These are phyloP conservation scores for Echinometra lucunter DNA, from an alignment of 53 echinoderm and acorn worm genomes.

Conservation along the genomic window DNA sequence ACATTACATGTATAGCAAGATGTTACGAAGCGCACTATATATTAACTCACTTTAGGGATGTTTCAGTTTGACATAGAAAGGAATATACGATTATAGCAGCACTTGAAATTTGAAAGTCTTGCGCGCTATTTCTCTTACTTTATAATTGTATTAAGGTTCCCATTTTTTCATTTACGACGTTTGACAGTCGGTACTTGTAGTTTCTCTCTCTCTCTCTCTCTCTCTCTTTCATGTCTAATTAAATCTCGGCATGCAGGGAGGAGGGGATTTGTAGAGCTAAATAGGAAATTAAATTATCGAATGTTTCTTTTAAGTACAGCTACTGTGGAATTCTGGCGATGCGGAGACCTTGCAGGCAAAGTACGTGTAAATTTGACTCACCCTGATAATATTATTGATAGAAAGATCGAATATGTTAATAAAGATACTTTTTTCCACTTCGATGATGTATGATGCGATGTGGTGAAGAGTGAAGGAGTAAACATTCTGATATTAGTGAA, in stretches of 20 bases:
- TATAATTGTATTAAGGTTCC: slow-evolving; percentile 39
- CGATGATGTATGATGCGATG: no score
- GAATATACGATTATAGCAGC: neutral
- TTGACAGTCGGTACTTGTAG: slow-evolving; percentile 37
- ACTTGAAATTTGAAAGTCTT: slow-evolving; percentile 37
- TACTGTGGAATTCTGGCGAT: neutral
- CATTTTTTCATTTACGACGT: slow-evolving; percentile 31
- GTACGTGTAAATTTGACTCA: neutral
- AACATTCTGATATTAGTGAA: no score
- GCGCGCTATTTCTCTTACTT: neutral
- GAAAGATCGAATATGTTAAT: neutral
- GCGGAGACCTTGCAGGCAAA: neutral
- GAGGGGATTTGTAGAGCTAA: slow-evolving; percentile 60
- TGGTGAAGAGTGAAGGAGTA: no score
- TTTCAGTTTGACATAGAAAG: no score
- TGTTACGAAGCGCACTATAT: no score
- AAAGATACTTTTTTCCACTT: neutral
- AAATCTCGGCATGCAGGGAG: slow-evolving; percentile 29
- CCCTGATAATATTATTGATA: no score
- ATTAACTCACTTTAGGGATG: no score
- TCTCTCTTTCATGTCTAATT: slow-evolving; percentile 32
- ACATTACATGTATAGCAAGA: no score
- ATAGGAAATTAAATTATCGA: slow-evolving; percentile 65
- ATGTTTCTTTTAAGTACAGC: neutral
- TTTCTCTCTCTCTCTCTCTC: no score